Conservation (phyloP, 2,888 invertebrate genomes). For the Blera fallax region DNA sequence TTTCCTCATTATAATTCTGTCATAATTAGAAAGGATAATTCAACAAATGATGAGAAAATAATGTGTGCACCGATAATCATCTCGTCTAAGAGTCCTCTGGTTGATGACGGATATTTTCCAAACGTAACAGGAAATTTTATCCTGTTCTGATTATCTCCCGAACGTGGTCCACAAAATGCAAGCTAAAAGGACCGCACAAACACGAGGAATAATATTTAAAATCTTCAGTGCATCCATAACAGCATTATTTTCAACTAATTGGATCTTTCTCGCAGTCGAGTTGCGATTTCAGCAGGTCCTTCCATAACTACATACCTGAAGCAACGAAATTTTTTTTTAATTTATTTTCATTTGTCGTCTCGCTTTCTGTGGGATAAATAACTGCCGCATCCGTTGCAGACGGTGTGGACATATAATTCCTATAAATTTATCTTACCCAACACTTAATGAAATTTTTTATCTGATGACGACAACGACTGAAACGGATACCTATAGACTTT, state of each 20-base stretch:
- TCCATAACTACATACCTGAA: not conserved
- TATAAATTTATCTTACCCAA: slow-evolving; percentile 4
- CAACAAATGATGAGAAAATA: too few species aligned
- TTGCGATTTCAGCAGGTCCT: not conserved
- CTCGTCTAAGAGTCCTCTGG: too few species aligned
- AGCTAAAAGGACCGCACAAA: not conserved
- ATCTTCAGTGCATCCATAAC: not conserved
- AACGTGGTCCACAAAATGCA: not conserved
- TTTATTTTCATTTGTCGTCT: slow-evolving; percentile 25
- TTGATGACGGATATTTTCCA: too few species aligned
- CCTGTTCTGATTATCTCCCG: not conserved
- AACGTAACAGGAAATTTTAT: not conserved
- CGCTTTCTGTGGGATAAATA: slow-evolving; percentile 1
- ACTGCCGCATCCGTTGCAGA: slow-evolving; percentile 31
- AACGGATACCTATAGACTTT: not conserved
- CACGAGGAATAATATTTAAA: not conserved
- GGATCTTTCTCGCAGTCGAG: slow-evolving; percentile 15
- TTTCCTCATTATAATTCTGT: not conserved
- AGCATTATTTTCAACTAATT: slow-evolving; percentile 35
- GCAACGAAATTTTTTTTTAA: slow-evolving; percentile 25
- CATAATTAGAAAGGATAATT: not conserved
- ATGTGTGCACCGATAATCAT: too few species aligned
- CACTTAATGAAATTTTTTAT: slow-evolving; percentile 45
- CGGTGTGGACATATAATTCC: slow-evolving; percentile 3
- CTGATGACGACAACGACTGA: slow-evolving; percentile 10